Conservation (phyloP, 2,113 vertebrate species). For the Mungos mungo region DNA sequence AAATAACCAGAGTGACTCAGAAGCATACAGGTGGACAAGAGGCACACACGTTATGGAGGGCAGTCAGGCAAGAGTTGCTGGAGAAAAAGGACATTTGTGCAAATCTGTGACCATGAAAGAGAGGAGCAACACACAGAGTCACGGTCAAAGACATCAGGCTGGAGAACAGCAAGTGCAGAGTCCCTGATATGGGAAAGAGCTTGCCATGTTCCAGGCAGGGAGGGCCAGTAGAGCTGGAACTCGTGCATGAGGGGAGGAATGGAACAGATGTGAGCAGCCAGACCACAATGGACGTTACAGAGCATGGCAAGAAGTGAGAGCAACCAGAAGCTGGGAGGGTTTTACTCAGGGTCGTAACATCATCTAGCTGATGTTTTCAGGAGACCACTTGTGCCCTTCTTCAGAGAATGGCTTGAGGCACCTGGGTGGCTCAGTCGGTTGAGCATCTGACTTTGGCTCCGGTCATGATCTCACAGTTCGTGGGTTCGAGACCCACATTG, state of each 20-base stretch:
- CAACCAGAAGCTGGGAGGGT: not conserved
- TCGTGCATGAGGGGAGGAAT: not conserved
- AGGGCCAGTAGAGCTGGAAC: not conserved
- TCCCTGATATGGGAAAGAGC: not conserved
- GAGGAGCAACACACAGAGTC: not conserved
- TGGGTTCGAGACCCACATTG: no score
- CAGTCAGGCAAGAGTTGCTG: not conserved
- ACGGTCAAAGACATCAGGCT: not conserved
- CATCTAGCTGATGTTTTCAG: not conserved
- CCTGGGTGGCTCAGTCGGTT: no score
- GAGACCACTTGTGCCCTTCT: not conserved
- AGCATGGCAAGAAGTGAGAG: not conserved
- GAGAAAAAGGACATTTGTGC: not conserved
- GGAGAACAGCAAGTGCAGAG: not conserved
- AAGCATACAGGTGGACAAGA: not conserved
- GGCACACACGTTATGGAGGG: not conserved
- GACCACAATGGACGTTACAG: not conserved
- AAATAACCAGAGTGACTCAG: not conserved
- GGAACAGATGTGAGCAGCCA: not conserved
- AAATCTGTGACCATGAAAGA: not conserved
- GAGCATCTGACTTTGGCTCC: no score
- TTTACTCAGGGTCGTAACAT: not conserved
- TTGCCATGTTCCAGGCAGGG: accelerated
- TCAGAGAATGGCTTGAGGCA: not conserved
- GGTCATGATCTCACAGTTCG: no score